A percentile compares a stretch with the other conserved stretches of the same genome.
Conservation (phyloP, 2,797 vertebrate genomes). For the Liasis olivaceus region DNA sequence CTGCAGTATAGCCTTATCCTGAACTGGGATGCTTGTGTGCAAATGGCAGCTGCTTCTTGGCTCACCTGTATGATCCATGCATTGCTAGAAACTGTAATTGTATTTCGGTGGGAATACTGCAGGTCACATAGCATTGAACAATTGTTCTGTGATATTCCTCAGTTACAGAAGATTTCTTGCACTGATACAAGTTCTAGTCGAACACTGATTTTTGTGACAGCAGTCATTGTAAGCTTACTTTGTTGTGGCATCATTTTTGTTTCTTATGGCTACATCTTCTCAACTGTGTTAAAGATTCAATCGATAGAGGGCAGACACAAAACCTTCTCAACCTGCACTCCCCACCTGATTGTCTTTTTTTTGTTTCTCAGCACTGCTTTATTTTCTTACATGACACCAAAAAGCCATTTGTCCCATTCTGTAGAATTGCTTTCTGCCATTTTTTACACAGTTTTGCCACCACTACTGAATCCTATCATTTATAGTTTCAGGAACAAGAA, state of each 20-base stretch:
- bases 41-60: constrained; percentile 40
- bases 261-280: constrained; percentile 47
- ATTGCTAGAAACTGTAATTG: background rate
- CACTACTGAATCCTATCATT: constrained; percentile 57
- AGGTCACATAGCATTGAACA: background rate
- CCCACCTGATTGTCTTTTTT: constrained; percentile 56
- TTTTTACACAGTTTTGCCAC: constrained; percentile 58
- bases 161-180: constrained; percentile 38
- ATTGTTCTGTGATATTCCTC: constrained; percentile 46
- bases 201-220: constrained; percentile 14
- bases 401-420: constrained; percentile 1
- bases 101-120: background rate
- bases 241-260: constrained; percentile 12
- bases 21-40: background rate
- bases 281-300: constrained; percentile 38
- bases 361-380: constrained; percentile 56
- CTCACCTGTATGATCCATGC: constrained; percentile 10
- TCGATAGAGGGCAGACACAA: constrained; percentile 39
- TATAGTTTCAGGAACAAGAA: constrained; percentile 36
- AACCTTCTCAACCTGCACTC: constrained; percentile 61
- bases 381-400: constrained; percentile 55
- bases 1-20: constrained; percentile 46
- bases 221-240: constrained; percentile 18
- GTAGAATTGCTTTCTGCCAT: constrained; percentile 39
- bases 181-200: background rate